A percentile compares a stretch with the other conserved stretches of the same genome.
These are phyloP conservation scores for Cephus pygmeus DNA, from an alignment of 2,888 invertebrate species.

Conservation along the genomic window DNA sequence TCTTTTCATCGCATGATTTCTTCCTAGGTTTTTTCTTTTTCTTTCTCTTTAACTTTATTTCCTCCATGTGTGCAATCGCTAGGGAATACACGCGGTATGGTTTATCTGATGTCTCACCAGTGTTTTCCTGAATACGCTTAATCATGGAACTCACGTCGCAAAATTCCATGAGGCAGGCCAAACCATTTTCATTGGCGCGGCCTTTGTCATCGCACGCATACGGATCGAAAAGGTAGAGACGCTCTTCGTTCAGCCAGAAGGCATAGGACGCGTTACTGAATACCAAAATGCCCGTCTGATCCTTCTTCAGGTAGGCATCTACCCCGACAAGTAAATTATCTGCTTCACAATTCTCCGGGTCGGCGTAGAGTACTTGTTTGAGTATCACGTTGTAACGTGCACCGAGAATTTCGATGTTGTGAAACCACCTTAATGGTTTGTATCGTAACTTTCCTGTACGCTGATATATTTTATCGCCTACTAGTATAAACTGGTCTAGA, in stretches of 20 bases:
- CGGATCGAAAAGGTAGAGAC: slow-evolving; percentile 56
- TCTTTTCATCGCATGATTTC: slow-evolving; percentile 16
- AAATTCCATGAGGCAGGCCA: slow-evolving; percentile 48
- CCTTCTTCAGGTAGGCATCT: slow-evolving; percentile 35
- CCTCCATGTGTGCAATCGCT: slow-evolving; percentile 49
- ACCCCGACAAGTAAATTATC: slow-evolving; percentile 39
- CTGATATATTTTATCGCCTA: slow-evolving; percentile 45
- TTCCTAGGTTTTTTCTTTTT: slow-evolving; percentile 10
- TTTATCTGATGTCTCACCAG: slow-evolving; percentile 31
- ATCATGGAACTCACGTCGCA: slow-evolving; percentile 39
- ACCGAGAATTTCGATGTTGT: slow-evolving; percentile 47
- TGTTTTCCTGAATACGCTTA: slow-evolving; percentile 41
- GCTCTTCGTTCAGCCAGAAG: slow-evolving; percentile 47
- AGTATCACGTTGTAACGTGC: slow-evolving; percentile 47
- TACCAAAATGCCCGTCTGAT: slow-evolving; percentile 54
- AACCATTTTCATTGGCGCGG: slow-evolving; percentile 31
- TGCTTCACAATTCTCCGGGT: slow-evolving; percentile 43
- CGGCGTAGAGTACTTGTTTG: slow-evolving; percentile 48
- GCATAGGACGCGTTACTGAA: slow-evolving; percentile 52
- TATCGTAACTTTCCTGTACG: slow-evolving; percentile 46
- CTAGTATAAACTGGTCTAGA: slow-evolving; percentile 49
- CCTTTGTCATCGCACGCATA: slow-evolving; percentile 55
- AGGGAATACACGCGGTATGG: slow-evolving; percentile 51
- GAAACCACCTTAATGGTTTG: slow-evolving; percentile 46
- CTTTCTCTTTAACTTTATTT: slow-evolving; percentile 20